phyloP scores from a whole-genome alignment of 2,113 vertebrate species.

The Oreotrochilus melanogaster region DNA sequence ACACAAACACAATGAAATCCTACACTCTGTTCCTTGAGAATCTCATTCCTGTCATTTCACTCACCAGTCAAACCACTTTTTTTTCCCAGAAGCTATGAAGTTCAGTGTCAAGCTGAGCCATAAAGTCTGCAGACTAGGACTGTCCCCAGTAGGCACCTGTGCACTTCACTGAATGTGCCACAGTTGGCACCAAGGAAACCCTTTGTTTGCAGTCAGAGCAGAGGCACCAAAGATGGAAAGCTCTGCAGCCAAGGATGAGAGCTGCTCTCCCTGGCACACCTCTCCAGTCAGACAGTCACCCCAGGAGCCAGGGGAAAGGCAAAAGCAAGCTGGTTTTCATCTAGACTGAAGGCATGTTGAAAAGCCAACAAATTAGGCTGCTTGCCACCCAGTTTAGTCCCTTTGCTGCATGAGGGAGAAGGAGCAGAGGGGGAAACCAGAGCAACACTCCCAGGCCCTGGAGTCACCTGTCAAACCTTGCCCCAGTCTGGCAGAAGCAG shows the following conservation, averaged over 20 bases:
- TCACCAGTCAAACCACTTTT: neutral
- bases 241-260: neutral
- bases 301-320: neutral
- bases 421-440: neutral
- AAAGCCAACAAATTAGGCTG: neutral
- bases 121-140: neutral
- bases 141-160: neutral
- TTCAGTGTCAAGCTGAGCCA: neutral
- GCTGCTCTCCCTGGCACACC: conserved; percentile 1
- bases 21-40: rapidly evolving
- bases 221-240: neutral
- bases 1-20: neutral
- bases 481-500: neutral
- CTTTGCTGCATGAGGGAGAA: neutral
- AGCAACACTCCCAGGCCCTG: neutral
- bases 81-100: neutral
- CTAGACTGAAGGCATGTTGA: neutral
- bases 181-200: neutral
- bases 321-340: neutral
- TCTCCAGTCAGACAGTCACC: neutral
- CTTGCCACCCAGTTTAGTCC: neutral
- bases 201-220: neutral
- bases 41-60: neutral
- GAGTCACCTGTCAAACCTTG: neutral
- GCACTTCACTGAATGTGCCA: neutral